Base-by-base conservation (phyloP, 1,140 invertebrate genomes). In the Aphelenchoides besseyi region DNA sequence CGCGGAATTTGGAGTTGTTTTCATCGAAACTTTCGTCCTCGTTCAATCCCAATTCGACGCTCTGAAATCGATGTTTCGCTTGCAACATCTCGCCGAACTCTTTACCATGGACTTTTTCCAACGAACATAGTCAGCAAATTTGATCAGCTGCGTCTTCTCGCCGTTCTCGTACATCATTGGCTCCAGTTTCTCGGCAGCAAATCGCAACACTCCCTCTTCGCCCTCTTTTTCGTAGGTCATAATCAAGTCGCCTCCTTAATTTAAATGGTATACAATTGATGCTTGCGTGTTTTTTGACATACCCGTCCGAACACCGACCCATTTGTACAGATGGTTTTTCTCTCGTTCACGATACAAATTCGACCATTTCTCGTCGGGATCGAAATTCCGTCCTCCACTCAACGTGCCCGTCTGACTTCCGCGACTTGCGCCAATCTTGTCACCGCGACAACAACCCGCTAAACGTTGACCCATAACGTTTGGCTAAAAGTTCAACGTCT, bases 91-190 rank as follows among this genome's bases (percentile, higher is more conserved):
- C 29, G 2, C 5, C 62, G 59, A 28, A 48, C 54, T 64, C 79
- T 82, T 79, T 83, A 90, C 91, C 85, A 91, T 89, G 71, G 91
- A 90, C 55, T 91, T 93, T 83, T 93, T 94, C 94, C 94, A 97
- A 57, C 92, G 88, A 2, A 95, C 85, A 85, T 93, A 96, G 80
- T 97, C 94, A 0, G 91, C 90, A 29, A 92, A 88, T 81, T 92
- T 94, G 74, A 97, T 92, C 8, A 90, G 86, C 81, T 92, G 82
- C 1, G 81, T 89, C 0, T 93, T 92, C 79, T 91, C 90, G 3
- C 94, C 95, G 52, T 92, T 89, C 37, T 90, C 90, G 81, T 96
- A 96, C 90, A 95, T 91, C 77, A 94, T 90, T 0, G 91, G 88
- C 0, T 90, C 89, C 77, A 97, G 92, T 81, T 95, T 92, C 74